Conservation (phyloP, 2,113 vertebrate genomes). For the Cardinalis cardinalis region DNA sequence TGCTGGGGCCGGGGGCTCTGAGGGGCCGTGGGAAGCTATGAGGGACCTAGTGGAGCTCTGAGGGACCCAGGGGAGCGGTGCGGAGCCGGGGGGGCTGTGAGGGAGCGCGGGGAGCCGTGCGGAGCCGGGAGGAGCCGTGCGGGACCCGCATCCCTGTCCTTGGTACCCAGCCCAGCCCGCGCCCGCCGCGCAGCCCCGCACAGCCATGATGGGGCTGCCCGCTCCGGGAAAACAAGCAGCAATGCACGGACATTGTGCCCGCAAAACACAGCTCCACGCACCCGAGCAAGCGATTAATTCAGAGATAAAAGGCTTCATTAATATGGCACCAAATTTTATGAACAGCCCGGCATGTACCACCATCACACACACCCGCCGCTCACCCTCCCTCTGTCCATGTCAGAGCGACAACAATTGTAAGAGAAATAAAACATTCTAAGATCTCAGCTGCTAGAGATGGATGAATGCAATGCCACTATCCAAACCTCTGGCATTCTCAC, state of each 20-base stretch:
- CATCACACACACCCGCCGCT: neutral
- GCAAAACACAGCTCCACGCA: neutral
- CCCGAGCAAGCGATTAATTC: neutral
- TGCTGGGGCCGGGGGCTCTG: neutral
- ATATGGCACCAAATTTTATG: neutral
- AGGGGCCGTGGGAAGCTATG: neutral
- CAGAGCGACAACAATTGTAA: neutral
- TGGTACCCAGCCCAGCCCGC: neutral
- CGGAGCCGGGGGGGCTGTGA: neutral
- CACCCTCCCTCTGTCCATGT: neutral
- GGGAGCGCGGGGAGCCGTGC: neutral
- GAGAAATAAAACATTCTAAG: slow-evolving; percentile 8
- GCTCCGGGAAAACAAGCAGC: neutral
- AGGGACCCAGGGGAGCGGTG: neutral
- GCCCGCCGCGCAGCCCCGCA: neutral
- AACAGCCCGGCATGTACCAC: neutral
- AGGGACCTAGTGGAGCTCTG: neutral
- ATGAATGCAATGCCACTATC: neutral
- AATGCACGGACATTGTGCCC: neutral
- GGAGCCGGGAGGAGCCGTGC: too few relatives aligned
- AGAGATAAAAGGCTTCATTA: neutral
- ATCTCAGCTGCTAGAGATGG: neutral
- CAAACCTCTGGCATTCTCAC: slow-evolving; percentile 13
- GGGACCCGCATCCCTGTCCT: slow-evolving; percentile 40
- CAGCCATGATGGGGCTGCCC: slow-evolving; percentile 48